These are phyloP conservation scores for Strix aluco DNA, from an alignment of 2,113 vertebrate species.

Conservation along the genomic window DNA sequence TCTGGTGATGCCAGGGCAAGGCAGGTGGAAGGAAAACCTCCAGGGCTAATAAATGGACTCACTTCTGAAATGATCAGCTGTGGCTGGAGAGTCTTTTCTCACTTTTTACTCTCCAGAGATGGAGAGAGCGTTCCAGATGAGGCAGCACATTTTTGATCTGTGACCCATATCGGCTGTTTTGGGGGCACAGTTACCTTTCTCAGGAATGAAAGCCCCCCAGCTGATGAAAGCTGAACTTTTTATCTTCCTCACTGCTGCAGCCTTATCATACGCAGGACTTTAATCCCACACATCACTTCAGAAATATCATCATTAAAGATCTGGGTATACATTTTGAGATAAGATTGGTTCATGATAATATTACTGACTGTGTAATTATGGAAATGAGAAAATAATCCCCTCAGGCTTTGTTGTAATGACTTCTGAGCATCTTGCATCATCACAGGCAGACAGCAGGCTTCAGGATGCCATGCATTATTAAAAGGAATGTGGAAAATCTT, in stretches of 20 bases:
- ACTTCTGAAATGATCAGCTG: not conserved
- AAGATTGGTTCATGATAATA: conserved; percentile 35
- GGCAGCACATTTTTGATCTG: not conserved
- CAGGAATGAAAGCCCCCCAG: not conserved
- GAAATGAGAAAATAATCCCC: conserved; percentile 56
- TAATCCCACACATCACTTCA: conserved; percentile 19
- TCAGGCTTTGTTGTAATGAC: conserved; percentile 33
- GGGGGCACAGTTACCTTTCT: not conserved
- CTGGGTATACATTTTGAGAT: conserved; percentile 34
- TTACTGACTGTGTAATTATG: conserved; percentile 48
- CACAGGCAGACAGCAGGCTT: conserved; percentile 34
- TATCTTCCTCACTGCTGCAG: not conserved
- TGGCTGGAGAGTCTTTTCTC: not conserved
- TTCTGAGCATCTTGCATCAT: conserved; percentile 55
- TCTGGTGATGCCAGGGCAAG: not conserved
- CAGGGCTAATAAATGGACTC: not conserved
- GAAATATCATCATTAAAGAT: conserved; percentile 12
- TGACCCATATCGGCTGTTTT: not conserved
- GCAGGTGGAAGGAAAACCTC: not conserved
- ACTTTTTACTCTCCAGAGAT: not conserved
- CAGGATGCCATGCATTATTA: conserved; percentile 8
- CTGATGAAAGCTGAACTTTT: not conserved
- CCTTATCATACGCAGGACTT: not conserved
- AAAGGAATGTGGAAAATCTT: conserved; percentile 65
- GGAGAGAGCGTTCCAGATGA: not conserved